phyloP scores from a whole-genome alignment of 2,797 vertebrate genomes.

The Cirrhinus molitorella region DNA sequence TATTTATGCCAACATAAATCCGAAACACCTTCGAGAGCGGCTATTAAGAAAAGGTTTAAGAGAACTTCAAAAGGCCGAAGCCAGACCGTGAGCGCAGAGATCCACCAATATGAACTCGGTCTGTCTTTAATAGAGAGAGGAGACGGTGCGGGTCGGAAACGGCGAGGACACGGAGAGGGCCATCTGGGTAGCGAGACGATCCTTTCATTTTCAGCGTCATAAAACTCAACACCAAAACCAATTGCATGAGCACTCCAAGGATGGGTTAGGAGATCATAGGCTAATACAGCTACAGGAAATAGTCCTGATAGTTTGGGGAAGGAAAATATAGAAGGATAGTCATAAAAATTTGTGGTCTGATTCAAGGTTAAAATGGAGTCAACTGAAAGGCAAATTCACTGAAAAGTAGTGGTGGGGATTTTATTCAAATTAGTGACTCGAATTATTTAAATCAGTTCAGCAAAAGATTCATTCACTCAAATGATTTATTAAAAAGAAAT shows the following conservation, averaged over 20 bases:
- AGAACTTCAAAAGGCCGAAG: slow-evolving; percentile 56
- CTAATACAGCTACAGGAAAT: slow-evolving; percentile 35
- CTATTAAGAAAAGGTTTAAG: slow-evolving; percentile 58
- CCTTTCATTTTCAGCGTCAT: slow-evolving; percentile 70
- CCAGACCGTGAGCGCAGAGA: slow-evolving; percentile 54
- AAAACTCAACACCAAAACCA: slow-evolving; percentile 78
- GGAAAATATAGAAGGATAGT: not conserved
- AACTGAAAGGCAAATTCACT: not conserved
- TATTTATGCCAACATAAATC: slow-evolving; percentile 66
- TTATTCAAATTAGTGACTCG: not conserved
- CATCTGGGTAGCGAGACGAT: slow-evolving; percentile 57
- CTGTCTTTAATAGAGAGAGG: slow-evolving; percentile 59
- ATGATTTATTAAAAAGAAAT: not conserved
- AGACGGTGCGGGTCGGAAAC: slow-evolving; percentile 48
- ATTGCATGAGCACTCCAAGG: slow-evolving; percentile 36
- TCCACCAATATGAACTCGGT: slow-evolving; percentile 45
- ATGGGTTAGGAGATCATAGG: slow-evolving; percentile 13
- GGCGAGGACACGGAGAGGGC: slow-evolving; percentile 51
- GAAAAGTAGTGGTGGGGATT: too few relatives aligned
- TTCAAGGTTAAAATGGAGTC: not conserved
- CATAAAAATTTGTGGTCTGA: not conserved
- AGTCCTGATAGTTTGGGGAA: slow-evolving; percentile 7
- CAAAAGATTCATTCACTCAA: not conserved
- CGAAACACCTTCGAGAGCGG: slow-evolving; percentile 54
- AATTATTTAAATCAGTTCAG: not conserved